These are phyloP conservation scores for Ophioninae sp. DNA, from an alignment of 2,888 invertebrate genomes.

Conservation along the genomic window DNA sequence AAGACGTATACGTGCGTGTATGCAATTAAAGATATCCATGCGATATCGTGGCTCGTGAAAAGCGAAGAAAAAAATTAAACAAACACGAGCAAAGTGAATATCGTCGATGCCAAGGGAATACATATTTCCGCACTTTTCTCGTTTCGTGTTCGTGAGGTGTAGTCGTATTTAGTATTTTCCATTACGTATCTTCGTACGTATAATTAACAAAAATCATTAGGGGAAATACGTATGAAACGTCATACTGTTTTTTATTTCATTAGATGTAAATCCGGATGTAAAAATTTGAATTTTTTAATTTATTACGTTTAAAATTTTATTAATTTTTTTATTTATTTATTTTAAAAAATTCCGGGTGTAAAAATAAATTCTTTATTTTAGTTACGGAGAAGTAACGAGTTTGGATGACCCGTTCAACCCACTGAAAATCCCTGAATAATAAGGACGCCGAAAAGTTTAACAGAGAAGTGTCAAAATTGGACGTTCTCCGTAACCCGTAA, in stretches of 20 bases:
- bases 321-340: too few relatives aligned
- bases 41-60: not conserved
- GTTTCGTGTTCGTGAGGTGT: not conserved
- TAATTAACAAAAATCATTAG: not conserved
- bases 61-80: not conserved
- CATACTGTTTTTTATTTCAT: too few relatives aligned
- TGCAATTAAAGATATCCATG: not conserved
- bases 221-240: too few relatives aligned
- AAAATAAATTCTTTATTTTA: too few relatives aligned
- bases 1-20: not conserved
- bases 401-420: constrained; percentile 26
- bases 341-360: too few relatives aligned
- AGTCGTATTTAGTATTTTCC: not conserved
- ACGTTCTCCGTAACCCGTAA: constrained; percentile 10
- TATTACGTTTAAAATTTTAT: too few relatives aligned
- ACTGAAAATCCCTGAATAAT: constrained; percentile 21
- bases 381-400: not conserved
- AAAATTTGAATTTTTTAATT: too few relatives aligned
- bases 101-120: not conserved
- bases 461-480: constrained; percentile 38
- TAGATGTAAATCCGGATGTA: too few relatives aligned
- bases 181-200: not conserved
- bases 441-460: not conserved
- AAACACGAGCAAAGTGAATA: not conserved
- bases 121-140: not conserved